A percentile compares a stretch with the other conserved stretches of the same genome.
Evolutionary conservation across 1,140 invertebrate genomes (phyloP).

Genomic region (Pollicipes pollicipes): DNA sequence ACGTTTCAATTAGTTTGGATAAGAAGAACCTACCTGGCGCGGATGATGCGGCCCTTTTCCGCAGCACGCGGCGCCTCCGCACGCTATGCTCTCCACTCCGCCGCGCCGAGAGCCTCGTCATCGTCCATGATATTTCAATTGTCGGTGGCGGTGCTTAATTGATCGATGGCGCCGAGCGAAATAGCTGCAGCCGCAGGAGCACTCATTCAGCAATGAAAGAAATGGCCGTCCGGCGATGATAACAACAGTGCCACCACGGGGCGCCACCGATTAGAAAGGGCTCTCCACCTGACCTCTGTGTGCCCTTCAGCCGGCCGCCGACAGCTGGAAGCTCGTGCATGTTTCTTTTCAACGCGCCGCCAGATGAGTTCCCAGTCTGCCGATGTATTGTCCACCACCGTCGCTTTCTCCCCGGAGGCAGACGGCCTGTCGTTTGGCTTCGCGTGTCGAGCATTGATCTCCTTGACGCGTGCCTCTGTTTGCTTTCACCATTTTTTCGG

Average conservation of each 20-base stretch:
- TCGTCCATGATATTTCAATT: not conserved
- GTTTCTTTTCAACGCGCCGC: no score
- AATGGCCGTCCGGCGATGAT: no score
- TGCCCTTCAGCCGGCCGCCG: not conserved
- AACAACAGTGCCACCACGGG: no score
- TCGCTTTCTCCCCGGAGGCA: no score
- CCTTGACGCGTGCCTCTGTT: no score
- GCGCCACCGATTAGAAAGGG: not conserved
- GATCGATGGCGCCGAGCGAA: not conserved
- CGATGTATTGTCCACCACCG: no score
- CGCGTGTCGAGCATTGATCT: no score
- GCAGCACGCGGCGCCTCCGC: no score
- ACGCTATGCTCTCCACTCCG: not conserved
- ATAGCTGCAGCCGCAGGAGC: not conserved
- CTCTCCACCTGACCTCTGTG: not conserved
- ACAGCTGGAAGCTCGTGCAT: no score
- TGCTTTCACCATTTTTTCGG: no score
- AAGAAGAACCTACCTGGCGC: not conserved
- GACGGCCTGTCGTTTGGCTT: no score
- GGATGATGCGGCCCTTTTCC: not conserved
- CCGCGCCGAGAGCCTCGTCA: not conserved
- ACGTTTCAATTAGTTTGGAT: not conserved
- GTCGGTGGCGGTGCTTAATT: not conserved
- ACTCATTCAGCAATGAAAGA: not conserved
- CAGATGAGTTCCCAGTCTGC: no score